Percentiles rank a stretch among this genome's conserved stretches.
Conservation (phyloP, 1,140 invertebrate genomes). For the Harlomillsia oculata region DNA sequence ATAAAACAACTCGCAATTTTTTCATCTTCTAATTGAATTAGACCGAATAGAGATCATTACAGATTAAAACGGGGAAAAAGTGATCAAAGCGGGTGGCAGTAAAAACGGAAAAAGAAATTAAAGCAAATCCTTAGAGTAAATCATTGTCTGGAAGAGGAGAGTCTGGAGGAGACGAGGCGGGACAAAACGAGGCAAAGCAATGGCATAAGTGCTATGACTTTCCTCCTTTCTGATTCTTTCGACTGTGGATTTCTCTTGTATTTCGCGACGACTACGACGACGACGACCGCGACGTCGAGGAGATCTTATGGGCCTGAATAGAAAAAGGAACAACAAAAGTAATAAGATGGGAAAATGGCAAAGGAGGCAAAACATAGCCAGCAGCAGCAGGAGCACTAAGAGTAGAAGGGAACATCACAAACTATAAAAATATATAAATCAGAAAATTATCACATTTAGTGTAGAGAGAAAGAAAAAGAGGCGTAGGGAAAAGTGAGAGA, state of each 20-base stretch:
- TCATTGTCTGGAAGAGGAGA: constrained; percentile 31
- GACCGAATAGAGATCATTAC: constrained; percentile 34
- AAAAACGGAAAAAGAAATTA: constrained; percentile 35
- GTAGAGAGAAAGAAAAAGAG: constrained; percentile 3
- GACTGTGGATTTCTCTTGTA: too few species aligned
- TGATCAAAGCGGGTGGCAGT: constrained; percentile 35
- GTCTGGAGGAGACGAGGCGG: constrained; percentile 10
- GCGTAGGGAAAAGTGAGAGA: constrained; percentile 4
- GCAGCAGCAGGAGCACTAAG: not conserved
- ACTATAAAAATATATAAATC: constrained; percentile 30
- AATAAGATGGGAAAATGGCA: too few species aligned
- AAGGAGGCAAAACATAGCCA: not conserved
- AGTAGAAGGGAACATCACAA: not conserved
- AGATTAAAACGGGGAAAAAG: constrained; percentile 35
- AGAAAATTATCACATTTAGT: constrained; percentile 28
- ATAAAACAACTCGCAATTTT: constrained; percentile 23
- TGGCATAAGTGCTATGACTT: not conserved
- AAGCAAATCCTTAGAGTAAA: constrained; percentile 36
- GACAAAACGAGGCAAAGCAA: constrained; percentile 10
- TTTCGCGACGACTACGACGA: too few species aligned
- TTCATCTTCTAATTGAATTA: constrained; percentile 35
- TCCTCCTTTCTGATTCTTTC: too few species aligned
- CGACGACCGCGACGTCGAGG: too few species aligned
- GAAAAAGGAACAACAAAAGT: too few species aligned
- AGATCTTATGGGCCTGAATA: too few species aligned